A percentile compares a stretch with the other conserved stretches of the same genome.
Conservation (phyloP, 2,113 vertebrate genomes). For the Scytalopus superciliaris region DNA sequence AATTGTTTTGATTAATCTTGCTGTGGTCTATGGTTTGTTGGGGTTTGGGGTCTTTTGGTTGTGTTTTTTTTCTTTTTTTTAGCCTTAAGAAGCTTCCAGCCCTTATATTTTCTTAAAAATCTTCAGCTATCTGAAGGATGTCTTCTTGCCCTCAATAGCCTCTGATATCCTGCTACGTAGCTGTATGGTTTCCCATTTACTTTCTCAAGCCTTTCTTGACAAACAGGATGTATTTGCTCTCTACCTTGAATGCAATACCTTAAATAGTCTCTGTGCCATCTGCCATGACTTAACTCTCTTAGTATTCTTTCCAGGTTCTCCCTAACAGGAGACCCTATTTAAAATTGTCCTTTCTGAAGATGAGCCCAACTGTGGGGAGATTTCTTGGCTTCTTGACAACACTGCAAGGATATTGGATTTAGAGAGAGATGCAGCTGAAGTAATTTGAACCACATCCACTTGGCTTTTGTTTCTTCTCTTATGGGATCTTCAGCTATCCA, state of each 20-base stretch:
- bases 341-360: neutral
- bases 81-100: neutral
- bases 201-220: neutral
- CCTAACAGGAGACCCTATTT: neutral
- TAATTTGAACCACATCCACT: neutral
- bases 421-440: neutral
- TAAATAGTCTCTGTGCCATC: neutral
- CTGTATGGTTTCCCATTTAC: rapidly evolving
- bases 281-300: neutral
- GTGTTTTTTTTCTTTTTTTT: neutral
- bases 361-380: neutral
- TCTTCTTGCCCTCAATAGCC: neutral
- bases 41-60: neutral
- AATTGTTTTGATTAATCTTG: neutral
- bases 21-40: neutral
- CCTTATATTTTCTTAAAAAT: neutral
- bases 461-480: neutral
- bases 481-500: neutral
- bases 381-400: neutral
- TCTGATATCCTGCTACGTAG: neutral
- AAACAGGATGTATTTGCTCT: neutral
- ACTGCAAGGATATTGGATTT: neutral
- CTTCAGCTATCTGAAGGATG: neutral
- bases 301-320: neutral
- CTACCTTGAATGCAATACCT: neutral